A percentile compares a stretch with the other conserved stretches of the same genome.
These are phyloP conservation scores for Pachyseris speciosa DNA, from an alignment of 64 coral and sea anemone species.

Conservation along the genomic window DNA sequence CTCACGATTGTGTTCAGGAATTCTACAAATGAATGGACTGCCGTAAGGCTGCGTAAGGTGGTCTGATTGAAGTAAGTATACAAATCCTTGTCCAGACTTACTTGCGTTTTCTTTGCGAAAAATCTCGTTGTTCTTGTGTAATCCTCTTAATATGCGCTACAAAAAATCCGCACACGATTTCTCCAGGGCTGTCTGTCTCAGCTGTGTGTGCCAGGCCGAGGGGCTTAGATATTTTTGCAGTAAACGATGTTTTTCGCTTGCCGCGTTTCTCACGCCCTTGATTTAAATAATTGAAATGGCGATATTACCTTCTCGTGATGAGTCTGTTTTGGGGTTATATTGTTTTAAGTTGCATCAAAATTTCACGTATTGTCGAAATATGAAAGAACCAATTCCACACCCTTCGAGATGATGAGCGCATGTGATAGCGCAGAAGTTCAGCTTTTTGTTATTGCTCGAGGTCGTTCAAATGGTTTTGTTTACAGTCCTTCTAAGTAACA, in stretches of 20 bases:
- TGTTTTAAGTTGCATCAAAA: not conserved
- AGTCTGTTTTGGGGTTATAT: not conserved
- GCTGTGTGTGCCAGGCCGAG: too few relatives aligned
- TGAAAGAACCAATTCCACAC: too few relatives aligned
- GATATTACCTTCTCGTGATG: not conserved
- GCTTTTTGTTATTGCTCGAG: not conserved
- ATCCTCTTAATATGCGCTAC: not conserved
- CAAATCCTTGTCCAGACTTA: not conserved
- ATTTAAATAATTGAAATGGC: not conserved
- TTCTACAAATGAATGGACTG: slow-evolving; percentile 8
- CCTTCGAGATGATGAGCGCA: too few relatives aligned
- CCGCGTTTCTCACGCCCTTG: not conserved
- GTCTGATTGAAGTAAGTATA: not conserved
- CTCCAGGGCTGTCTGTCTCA: too few relatives aligned
- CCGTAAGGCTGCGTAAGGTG: not conserved
- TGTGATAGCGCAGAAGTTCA: not conserved
- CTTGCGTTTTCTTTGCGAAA: not conserved
- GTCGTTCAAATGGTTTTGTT: not conserved
- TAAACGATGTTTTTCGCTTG: not conserved
- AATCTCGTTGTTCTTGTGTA: not conserved
- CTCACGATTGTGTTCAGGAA: not conserved
- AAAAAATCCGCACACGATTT: not conserved
- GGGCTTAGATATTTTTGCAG: not conserved
- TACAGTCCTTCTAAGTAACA: not conserved
- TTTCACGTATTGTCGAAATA: not conserved